Evolutionary conservation across 92 coral and sea anemone genomes (phyloP).

Genomic region (Palythoa grandis): DNA sequence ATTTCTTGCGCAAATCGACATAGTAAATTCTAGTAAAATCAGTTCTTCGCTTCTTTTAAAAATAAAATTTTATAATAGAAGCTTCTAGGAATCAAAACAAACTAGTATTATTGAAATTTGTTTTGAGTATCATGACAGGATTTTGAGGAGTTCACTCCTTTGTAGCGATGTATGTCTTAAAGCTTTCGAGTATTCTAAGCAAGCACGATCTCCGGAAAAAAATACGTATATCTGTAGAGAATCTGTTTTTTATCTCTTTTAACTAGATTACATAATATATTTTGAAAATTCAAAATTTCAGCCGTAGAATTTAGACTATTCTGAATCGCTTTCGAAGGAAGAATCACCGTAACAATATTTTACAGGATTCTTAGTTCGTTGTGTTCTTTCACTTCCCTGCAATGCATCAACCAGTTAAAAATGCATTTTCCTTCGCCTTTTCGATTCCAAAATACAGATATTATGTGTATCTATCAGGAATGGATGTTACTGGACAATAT

Average conservation of each 20-base stretch:
- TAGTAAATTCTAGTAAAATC: conserved; percentile 3
- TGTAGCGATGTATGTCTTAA: conserved; percentile 6
- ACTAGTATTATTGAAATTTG: not conserved
- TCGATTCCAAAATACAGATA: conserved; percentile 35
- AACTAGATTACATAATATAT: not conserved
- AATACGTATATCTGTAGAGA: not conserved
- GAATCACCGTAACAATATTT: not conserved
- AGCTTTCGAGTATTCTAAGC: not conserved
- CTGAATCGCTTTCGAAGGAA: not conserved
- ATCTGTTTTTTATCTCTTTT: not conserved
- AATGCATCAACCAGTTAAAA: not conserved
- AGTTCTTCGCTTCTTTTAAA: conserved; percentile 14
- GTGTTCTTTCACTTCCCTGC: not conserved
- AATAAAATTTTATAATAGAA: conserved; percentile 1
- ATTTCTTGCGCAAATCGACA: not conserved
- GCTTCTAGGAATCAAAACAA: conserved; percentile 2
- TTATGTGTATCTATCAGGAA: conserved; percentile 32
- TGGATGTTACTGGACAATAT: conserved; percentile 65
- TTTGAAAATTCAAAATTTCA: not conserved
- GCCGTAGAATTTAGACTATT: not conserved
- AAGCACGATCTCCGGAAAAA: not conserved
- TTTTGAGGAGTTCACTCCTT: not conserved
- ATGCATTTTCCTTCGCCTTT: conserved; percentile 15
- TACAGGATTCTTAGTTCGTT: conserved; percentile 10
- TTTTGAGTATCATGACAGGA: conserved; percentile 23